These are phyloP conservation scores for Bilobella aurantiaca DNA, from an alignment of 1,140 invertebrate species.

Conservation along the genomic window DNA sequence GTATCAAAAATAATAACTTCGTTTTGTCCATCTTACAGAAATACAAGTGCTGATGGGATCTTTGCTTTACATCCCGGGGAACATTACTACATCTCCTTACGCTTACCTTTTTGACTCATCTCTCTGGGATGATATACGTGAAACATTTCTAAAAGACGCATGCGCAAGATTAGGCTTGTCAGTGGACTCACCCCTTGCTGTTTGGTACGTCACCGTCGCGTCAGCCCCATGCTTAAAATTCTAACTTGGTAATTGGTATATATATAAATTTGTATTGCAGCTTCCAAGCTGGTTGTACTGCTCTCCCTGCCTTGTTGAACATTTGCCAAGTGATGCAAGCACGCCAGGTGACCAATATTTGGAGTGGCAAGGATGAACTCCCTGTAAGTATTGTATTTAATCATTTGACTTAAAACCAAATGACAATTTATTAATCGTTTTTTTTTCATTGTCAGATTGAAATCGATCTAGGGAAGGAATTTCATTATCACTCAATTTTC, in stretches of 20 bases:
- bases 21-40: slow-evolving; percentile 42
- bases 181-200: slow-evolving; percentile 68
- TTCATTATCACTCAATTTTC: slow-evolving; percentile 92
- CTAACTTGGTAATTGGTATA: too few relatives aligned
- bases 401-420: neutral
- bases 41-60: slow-evolving; percentile 82
- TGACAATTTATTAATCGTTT: slow-evolving; percentile 6
- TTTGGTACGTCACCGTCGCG: too few relatives aligned
- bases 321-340: slow-evolving; percentile 94
- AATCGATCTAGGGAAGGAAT: slow-evolving; percentile 75
- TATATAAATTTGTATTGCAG: slow-evolving; percentile 42
- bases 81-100: slow-evolving; percentile 70
- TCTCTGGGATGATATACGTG: slow-evolving; percentile 74
- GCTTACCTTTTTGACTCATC: slow-evolving; percentile 62
- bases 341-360: slow-evolving; percentile 83
- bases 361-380: slow-evolving; percentile 90
- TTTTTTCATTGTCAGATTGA: slow-evolving; percentile 58
- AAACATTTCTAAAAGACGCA: slow-evolving; percentile 84
- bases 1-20: neutral
- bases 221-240: too few relatives aligned
- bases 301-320: slow-evolving; percentile 84
- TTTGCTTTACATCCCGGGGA: slow-evolving; percentile 66
- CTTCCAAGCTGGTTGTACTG: slow-evolving; percentile 83
- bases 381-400: slow-evolving; percentile 60
- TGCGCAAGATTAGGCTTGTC: slow-evolving; percentile 80